Percentiles rank a stretch among this genome's conserved stretches.
phyloP scores from a whole-genome alignment of 2,797 vertebrate genomes.

The Tapera naevia region DNA sequence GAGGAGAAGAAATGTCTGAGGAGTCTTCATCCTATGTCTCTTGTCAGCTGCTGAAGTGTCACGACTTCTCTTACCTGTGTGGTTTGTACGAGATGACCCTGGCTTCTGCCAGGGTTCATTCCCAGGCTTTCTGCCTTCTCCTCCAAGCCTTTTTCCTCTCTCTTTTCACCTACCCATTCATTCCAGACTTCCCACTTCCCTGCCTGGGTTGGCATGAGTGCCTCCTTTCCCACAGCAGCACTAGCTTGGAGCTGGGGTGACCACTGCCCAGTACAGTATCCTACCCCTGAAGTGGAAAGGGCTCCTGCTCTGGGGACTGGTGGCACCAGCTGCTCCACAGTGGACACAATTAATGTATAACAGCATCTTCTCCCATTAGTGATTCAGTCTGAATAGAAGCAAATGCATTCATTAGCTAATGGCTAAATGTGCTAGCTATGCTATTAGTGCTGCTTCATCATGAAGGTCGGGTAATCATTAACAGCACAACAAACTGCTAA shows the following conservation, averaged over 20 bases:
- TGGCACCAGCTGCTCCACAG: not conserved
- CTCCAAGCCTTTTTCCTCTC: not conserved
- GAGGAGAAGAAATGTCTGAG: not conserved
- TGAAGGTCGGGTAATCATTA: not conserved
- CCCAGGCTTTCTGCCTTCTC: not conserved
- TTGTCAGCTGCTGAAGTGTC: not conserved
- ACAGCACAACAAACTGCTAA: not conserved
- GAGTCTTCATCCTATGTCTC: rapidly evolving
- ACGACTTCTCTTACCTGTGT: not conserved
- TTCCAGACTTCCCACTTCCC: not conserved
- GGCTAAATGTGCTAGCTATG: not conserved
- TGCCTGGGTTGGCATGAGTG: rapidly evolving
- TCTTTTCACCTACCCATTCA: not conserved
- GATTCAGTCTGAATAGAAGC: not conserved
- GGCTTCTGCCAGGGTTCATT: not conserved
- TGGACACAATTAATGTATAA: not conserved
- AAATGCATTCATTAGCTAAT: not conserved
- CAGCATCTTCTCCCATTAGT: not conserved
- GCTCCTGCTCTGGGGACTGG: not conserved
- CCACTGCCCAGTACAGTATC: not conserved
- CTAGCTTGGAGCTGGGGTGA: not conserved
- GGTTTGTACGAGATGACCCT: rapidly evolving
- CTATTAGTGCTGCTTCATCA: not conserved
- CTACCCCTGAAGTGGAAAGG: rapidly evolving
- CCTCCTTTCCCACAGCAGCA: not conserved